phyloP scores from a whole-genome alignment of 2,888 invertebrate genomes.

The Nomada ferruginata region DNA sequence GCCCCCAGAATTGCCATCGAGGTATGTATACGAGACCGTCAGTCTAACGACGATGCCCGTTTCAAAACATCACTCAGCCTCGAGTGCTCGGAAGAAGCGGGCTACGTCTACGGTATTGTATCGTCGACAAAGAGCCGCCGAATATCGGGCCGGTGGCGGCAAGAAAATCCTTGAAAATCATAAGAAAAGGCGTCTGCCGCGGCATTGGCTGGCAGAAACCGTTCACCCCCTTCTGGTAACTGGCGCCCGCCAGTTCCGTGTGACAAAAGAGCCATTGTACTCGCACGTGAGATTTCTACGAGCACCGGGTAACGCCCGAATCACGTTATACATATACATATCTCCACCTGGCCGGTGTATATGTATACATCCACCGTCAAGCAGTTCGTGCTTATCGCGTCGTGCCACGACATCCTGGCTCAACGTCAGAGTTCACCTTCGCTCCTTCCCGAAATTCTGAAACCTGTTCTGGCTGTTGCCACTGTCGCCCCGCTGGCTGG shows the following conservation, averaged over 20 bases:
- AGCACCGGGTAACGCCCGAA: slow-evolving; percentile 44
- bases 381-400: slow-evolving; percentile 65
- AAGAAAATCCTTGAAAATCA: slow-evolving; percentile 64
- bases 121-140: slow-evolving; percentile 61
- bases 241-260: slow-evolving; percentile 58
- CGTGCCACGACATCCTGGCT: slow-evolving; percentile 64
- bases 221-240: slow-evolving; percentile 44
- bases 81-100: slow-evolving; percentile 31
- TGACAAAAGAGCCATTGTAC: slow-evolving; percentile 71
- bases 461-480: slow-evolving; percentile 49
- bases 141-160: slow-evolving; percentile 51
- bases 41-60: slow-evolving; percentile 17
- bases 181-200: slow-evolving; percentile 66
- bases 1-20: background rate
- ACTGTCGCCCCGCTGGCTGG: slow-evolving; percentile 39
- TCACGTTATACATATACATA: slow-evolving; percentile 37
- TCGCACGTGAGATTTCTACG: slow-evolving; percentile 68
- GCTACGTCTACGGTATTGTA: slow-evolving; percentile 53
- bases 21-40: slow-evolving; percentile 7
- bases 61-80: slow-evolving; percentile 31
- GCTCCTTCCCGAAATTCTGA: slow-evolving; percentile 59
- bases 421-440: slow-evolving; percentile 45
- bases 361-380: slow-evolving; percentile 11
- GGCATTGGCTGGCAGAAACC: slow-evolving; percentile 25
- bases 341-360: background rate